Evolutionary conservation across 2,888 invertebrate genomes (phyloP), one percentile per base, ranked within the genome.

Genomic region (Eristalis pertinax): DNA sequence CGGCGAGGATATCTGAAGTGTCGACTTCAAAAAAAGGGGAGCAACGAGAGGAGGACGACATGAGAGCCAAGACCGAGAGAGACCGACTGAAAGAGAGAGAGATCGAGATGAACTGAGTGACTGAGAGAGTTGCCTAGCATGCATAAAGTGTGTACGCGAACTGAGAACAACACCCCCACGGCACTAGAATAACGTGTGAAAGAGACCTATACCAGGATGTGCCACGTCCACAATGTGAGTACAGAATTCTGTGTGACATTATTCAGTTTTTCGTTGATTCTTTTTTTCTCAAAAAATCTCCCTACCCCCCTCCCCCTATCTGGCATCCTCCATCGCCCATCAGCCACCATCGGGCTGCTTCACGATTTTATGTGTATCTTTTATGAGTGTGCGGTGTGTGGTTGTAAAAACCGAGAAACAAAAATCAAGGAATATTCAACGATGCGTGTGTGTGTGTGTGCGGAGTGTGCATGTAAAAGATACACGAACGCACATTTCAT

Each of bases 221-320:
- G 74, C 87, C 87, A 87, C 87, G 87, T 87, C 72, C 73, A 76
- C 87, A 87, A 83, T 84, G 79, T 76, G 87, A 79, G 70, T 87
- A 87, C 79, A 80, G 69, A 50, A 73, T 56, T 64, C 79, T 75
- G 84, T 75, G 84, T 87, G 87, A 87, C 83, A 87, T 83, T 79
- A 86, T 78, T 79, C 68, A 63, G 70, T 67, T n/a, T 29, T 75
- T 62, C 65, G 3, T 43, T 58, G 62, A 22, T 67, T 38, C 29
- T 35, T 35, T 38, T 38, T 11, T 11, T 38, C 35, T 38, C 35
- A 35, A 35, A 35, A 35, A 35, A 4, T 5, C 35, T 32, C 4
- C 32, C 35, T 1, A 8, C 13, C 13, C 13, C 38, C 13, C 2
- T 13, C 13, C 38, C 29, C 65, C 29, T n/a, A n/a, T n/a, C n/a